Conservation (phyloP, 2,888 invertebrate genomes). For the Ornithoptera alexandrae region DNA sequence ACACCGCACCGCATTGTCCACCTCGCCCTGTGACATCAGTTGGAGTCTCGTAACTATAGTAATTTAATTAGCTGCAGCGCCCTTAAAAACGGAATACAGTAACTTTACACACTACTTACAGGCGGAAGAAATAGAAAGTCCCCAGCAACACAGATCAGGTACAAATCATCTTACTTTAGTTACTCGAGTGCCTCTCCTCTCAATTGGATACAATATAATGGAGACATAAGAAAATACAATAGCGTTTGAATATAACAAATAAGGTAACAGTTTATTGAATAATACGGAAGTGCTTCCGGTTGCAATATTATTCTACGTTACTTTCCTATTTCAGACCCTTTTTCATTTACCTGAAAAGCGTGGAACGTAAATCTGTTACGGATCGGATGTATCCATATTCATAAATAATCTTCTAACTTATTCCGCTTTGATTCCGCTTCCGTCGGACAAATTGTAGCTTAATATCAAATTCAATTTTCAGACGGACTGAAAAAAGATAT, state of each 20-base stretch:
- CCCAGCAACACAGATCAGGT: too few species aligned
- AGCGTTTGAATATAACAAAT: background rate
- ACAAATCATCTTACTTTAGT: too few species aligned
- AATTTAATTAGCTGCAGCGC: too few species aligned
- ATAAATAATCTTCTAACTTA: constrained; percentile 24
- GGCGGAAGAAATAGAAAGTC: too few species aligned
- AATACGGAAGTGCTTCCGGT: constrained; percentile 19
- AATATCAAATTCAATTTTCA: background rate
- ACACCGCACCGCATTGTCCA: too few species aligned
- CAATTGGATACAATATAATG: background rate
- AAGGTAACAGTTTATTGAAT: constrained; percentile 11
- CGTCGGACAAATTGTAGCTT: constrained; percentile 16
- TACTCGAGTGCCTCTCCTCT: too few species aligned
- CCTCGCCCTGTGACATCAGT: too few species aligned
- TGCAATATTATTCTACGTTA: constrained; percentile 11
- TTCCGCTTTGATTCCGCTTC: constrained; percentile 18
- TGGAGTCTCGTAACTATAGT: too few species aligned
- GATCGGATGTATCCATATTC: constrained; percentile 24
- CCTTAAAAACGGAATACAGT: too few species aligned
- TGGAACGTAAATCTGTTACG: constrained; percentile 26
- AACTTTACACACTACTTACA: too few species aligned
- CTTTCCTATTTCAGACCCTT: constrained; percentile 24
- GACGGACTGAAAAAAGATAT: background rate
- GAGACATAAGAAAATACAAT: background rate
- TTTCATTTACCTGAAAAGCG: constrained; percentile 21